Conservation (phyloP, 2,797 vertebrate genomes). For the Oryzias dopingdopingensis region DNA sequence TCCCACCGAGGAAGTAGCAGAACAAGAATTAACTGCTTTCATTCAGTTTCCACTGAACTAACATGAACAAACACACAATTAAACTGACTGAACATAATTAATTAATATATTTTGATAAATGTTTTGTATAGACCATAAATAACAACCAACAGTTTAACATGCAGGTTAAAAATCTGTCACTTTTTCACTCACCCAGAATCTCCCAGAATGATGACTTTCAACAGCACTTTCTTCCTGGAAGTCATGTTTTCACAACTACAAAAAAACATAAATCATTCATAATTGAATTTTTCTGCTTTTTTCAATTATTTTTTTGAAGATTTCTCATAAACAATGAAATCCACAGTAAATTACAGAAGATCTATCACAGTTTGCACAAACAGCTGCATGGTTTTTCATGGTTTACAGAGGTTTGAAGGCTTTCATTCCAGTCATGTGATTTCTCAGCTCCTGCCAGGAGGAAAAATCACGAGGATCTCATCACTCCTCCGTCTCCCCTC, state of each 20-base stretch:
- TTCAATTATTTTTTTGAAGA: background rate
- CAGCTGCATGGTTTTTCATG: no score
- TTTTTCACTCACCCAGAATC: slow-evolving; percentile 88
- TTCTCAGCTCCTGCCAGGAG: slow-evolving; percentile 43
- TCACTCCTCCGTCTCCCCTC: slow-evolving; percentile 37
- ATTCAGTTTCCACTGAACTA: background rate
- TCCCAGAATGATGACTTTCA: slow-evolving; percentile 95
- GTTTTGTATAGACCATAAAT: background rate
- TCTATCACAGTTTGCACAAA: no score
- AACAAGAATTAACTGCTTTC: background rate
- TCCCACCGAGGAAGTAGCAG: slow-evolving; percentile 24
- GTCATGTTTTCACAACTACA: slow-evolving; percentile 84
- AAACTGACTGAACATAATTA: background rate
- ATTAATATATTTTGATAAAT: background rate
- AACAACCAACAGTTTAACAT: background rate
- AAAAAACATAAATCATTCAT: slow-evolving; percentile 10
- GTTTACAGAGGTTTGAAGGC: slow-evolving; percentile 26
- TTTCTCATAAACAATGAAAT: slow-evolving; percentile 8
- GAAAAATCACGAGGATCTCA: slow-evolving; percentile 51
- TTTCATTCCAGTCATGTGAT: slow-evolving; percentile 67
- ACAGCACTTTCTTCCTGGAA: slow-evolving; percentile 95
- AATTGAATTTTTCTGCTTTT: no score
- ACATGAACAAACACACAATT: background rate
- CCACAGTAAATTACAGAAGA: background rate
- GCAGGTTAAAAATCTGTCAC: background rate